phyloP scores from a whole-genome alignment of 2,888 invertebrate species.

The Orchesellides sinensis region DNA sequence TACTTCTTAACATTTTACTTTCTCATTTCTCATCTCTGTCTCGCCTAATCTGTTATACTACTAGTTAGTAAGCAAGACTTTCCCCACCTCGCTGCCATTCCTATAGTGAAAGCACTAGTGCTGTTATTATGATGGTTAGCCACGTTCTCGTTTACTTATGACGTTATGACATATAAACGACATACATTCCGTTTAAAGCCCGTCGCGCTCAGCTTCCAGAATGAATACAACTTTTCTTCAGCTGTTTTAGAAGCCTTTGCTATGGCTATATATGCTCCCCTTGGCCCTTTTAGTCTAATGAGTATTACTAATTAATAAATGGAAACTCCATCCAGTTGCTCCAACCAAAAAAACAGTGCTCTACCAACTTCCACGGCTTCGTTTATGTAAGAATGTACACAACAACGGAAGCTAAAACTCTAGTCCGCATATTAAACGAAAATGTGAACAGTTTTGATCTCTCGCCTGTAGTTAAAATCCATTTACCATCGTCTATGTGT shows the following conservation, averaged over 20 bases:
- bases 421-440: too few relatives aligned
- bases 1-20: slow-evolving; percentile 4
- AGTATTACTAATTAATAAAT: slow-evolving; percentile 72
- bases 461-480: neutral
- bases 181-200: neutral
- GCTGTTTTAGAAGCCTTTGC: neutral
- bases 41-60: neutral
- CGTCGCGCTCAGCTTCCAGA: neutral
- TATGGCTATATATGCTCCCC: too few relatives aligned
- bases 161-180: neutral
- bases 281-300: slow-evolving; percentile 69
- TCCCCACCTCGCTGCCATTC: too few relatives aligned
- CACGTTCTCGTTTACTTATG: slow-evolving; percentile 25
- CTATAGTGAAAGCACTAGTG: too few relatives aligned
- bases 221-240: slow-evolving; percentile 9
- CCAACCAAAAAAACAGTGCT: neutral
- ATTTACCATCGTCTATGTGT: neutral
- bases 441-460: neutral
- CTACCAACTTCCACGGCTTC: neutral
- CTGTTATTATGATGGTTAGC: slow-evolving; percentile 43
- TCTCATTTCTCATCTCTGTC: neutral
- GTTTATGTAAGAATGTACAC: too few relatives aligned
- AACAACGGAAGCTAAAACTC: too few relatives aligned
- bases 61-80: too few relatives aligned
- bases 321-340: slow-evolving; percentile 44